Conservation (phyloP, 2,797 vertebrate species). For the Fratercula arctica region DNA sequence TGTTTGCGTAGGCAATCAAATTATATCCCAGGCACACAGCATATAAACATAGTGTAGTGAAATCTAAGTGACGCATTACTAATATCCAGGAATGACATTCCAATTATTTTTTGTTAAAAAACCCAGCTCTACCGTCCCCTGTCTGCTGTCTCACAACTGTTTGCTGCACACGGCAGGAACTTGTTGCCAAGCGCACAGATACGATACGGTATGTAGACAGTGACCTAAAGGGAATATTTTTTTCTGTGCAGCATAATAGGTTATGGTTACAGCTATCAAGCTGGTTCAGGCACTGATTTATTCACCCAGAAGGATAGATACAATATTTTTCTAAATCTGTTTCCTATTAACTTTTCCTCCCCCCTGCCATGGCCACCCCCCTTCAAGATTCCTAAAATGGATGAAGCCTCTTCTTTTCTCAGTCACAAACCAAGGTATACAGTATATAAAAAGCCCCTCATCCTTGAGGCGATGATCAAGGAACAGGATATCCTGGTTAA, state of each 20-base stretch:
- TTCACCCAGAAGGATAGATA: conserved; percentile 42
- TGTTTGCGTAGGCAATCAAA: neutral
- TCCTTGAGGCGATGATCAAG: conserved; percentile 56
- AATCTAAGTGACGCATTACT: neutral
- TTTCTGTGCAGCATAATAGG: conserved; percentile 46
- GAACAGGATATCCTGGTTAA: conserved; percentile 67
- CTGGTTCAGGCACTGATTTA: conserved; percentile 40
- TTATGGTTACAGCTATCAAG: conserved; percentile 41
- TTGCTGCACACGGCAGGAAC: conserved; percentile 6
- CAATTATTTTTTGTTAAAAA: neutral
- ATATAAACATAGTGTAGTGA: neutral
- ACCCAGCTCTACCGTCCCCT: fast-evolving
- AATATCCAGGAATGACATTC: neutral
- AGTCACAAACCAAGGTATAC: conserved; percentile 47
- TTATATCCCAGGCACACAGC: neutral
- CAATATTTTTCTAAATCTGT: conserved; percentile 65
- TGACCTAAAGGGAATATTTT: conserved; percentile 63
- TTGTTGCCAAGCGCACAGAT: conserved; percentile 9
- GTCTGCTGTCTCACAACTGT: neutral
- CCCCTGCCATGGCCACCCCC: conserved; percentile 9
- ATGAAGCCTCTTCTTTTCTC: conserved; percentile 57
- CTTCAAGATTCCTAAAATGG: conserved; percentile 56
- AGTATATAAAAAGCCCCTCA: conserved; percentile 14
- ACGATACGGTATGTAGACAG: neutral
- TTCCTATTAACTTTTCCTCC: conserved; percentile 58